Percentiles rank a stretch among this genome's conserved stretches.
Evolutionary conservation across 2,113 vertebrate species (phyloP).

Genomic region (Leucosticte australis): DNA sequence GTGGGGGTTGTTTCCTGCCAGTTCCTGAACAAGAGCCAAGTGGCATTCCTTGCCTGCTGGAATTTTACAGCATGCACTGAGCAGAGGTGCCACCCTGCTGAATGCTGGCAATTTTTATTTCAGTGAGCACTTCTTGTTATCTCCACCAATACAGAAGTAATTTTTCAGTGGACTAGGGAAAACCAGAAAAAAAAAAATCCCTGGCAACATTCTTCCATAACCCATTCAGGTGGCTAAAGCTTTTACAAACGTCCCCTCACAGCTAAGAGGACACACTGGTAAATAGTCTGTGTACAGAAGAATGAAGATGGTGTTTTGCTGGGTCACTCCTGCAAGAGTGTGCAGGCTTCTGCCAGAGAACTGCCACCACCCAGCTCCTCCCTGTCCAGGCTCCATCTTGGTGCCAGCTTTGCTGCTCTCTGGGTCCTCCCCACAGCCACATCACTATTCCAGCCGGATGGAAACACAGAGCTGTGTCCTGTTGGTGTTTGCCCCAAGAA

Average conservation of each 20-base stretch:
- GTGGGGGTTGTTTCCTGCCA: constrained; percentile 33
- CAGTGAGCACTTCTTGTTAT: not conserved
- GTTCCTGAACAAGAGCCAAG: constrained; percentile 15
- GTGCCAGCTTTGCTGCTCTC: not conserved
- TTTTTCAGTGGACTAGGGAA: not conserved
- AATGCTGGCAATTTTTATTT: constrained; percentile 21
- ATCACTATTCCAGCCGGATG: rapidly evolving
- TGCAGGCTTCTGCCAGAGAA: not conserved
- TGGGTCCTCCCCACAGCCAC: rapidly evolving
- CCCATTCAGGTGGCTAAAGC: constrained; percentile 1
- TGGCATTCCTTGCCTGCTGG: constrained; percentile 24
- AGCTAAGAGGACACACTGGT: not conserved
- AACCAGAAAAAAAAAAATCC: not conserved
- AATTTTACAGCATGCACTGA: constrained; percentile 32
- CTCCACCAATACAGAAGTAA: not conserved
- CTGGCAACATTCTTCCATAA: not conserved
- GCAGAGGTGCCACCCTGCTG: constrained; percentile 15
- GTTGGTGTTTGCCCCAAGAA: not conserved
- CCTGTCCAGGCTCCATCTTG: not conserved
- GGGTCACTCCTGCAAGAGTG: not conserved
- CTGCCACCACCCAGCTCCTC: not conserved
- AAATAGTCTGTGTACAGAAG: not conserved
- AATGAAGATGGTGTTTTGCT: not conserved
- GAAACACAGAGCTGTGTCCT: not conserved
- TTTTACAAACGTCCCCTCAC: not conserved